Percentiles rank a stretch among this genome's conserved stretches.
These are phyloP conservation scores for Leucophora obtusa DNA, from an alignment of 2,888 invertebrate species.

Conservation along the genomic window DNA sequence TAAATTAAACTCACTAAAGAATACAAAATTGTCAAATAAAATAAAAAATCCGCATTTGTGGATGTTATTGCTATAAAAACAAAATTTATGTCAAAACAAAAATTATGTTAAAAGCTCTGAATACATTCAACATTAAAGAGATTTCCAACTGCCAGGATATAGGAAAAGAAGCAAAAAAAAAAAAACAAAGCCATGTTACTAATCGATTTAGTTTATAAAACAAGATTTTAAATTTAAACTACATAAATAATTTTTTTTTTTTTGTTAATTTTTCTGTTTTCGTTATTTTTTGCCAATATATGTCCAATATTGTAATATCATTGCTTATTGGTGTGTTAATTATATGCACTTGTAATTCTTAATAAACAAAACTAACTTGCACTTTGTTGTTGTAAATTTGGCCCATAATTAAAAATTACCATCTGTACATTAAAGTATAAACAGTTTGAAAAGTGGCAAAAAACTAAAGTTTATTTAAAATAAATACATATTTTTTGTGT, in stretches of 20 bases:
- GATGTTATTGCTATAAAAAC: constrained; percentile 4
- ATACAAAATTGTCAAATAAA: constrained; percentile 27
- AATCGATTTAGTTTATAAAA: constrained; percentile 26
- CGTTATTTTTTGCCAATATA: constrained; percentile 9
- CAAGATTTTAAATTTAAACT: constrained; percentile 1
- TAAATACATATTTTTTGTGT: constrained; percentile 56
- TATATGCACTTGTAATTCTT: constrained; percentile 34
- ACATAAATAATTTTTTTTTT: constrained; percentile 12
- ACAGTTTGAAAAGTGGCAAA: constrained; percentile 29
- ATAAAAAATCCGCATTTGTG: too few species aligned
- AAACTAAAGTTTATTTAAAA: constrained; percentile 37
- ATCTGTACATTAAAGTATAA: background rate
- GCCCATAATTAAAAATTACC: background rate
- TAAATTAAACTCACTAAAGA: constrained; percentile 33
- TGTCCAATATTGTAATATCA: constrained; percentile 31
- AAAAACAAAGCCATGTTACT: constrained; percentile 17
- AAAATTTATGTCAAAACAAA: too few species aligned
- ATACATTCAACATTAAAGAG: background rate
- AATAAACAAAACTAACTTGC: constrained; percentile 33
- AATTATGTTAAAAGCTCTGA: background rate
- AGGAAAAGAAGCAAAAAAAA: constrained; percentile 1
- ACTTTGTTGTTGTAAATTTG: constrained; percentile 52
- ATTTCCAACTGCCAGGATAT: background rate
- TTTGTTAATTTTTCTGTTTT: constrained; percentile 23
- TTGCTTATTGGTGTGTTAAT: constrained; percentile 31